Base-by-base conservation (phyloP, 2,113 vertebrate species). In the Phalacrocorax carbo region DNA sequence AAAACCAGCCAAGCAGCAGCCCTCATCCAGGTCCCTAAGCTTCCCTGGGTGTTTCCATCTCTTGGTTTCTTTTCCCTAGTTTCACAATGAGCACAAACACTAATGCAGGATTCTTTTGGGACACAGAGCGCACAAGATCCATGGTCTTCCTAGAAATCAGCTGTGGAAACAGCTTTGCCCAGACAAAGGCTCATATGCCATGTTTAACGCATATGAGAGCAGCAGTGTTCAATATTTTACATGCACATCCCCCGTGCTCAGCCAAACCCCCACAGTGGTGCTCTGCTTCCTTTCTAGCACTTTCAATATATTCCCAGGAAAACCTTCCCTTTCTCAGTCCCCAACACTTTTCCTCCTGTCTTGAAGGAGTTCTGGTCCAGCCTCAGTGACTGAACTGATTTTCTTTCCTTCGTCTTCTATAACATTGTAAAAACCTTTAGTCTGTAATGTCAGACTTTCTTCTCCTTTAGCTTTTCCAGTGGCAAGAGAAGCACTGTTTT, bases 171-270 rank as follows among this genome's bases (percentile, higher is more conserved):
- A 92, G 15, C 27, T 54, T 44, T 68, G 19, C 38, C 52, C 48
- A 61, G 36, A 21, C 18, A 62, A 40, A 36, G 1, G 3, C 15
- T 38, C 26, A 17, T 2, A 40, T 4, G 2, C 21, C 26, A 16
- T 2, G 4, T 23, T 55, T 27, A 58, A 1, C 4, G 16, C 8
- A 27, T 12, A 4, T 0, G 5, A 69, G 11, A 1, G 5, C 27
- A 86, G 54, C 49, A 48, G 4, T 7, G 1, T 36, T 75, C 6
- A 4, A 9, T 4, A 19, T 7, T 42, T 49, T 22, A n/a, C 3
- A 1, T 21, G 40, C 27, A 75, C 25, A 42, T 40, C 11, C 7
- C 10, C n/a, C 25, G 30, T 49, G n/a, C 22, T 89, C 60, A 46
- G 66, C 16, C 72, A 66, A 27, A 15, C 46, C 25, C 17, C 71